Evolutionary conservation across 2,113 vertebrate genomes (phyloP).

Genomic region (pig (Sus scrofa)): T2T-Sscrofa CM000820.6:84186001-84186500

Average conservation of each 20-base stretch:
- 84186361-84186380: not conserved
- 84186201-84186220: not conserved
- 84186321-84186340: not conserved
- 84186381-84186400: not conserved
- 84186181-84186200: not conserved
- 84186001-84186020: not conserved
- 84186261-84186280: not conserved
- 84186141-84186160: not conserved
- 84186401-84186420: not conserved
- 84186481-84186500: not conserved
- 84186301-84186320: not conserved
- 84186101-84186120: not conserved
- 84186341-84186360: not conserved
- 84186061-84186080: not conserved
- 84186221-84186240: not conserved
- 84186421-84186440: not conserved
- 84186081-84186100: not conserved
- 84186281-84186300: not conserved
- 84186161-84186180: not conserved
- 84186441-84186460: not conserved
- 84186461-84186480: not conserved
- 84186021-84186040: not conserved
- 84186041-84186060: not conserved
- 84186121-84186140: not conserved
- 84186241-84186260: not conserved